Evolutionary conservation across 2,888 invertebrate genomes (phyloP).

Genomic region (Metopia argyrocephala): DNA sequence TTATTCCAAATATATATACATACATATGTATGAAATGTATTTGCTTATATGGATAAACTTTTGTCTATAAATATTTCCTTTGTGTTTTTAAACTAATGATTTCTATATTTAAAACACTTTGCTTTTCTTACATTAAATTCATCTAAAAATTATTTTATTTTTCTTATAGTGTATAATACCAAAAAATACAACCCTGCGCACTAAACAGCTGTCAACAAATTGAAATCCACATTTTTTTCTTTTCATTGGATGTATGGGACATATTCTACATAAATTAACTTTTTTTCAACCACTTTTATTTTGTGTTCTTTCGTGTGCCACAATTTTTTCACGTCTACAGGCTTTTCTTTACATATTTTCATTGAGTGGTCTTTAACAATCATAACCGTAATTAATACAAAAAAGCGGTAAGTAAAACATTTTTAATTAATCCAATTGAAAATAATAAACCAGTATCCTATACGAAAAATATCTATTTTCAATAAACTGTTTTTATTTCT

Average conservation of each 20-base stretch:
- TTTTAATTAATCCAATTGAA: conserved; percentile 36
- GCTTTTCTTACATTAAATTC: no score
- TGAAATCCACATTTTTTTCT: conserved; percentile 32
- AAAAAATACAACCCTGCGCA: conserved; percentile 38
- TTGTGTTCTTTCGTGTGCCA: conserved; percentile 52
- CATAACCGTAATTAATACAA: conserved; percentile 24
- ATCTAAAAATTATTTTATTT: neutral
- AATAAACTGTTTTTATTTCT: neutral
- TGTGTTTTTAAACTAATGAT: no score
- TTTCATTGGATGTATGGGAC: conserved; percentile 29
- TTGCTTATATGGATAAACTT: no score
- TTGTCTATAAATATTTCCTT: no score
- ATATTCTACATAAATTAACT: conserved; percentile 44
- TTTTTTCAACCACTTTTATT: conserved; percentile 54
- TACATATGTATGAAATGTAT: no score
- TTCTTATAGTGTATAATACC: neutral
- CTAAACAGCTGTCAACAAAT: conserved; percentile 19
- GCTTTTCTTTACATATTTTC: conserved; percentile 52
- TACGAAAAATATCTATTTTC: neutral
- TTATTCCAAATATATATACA: no score
- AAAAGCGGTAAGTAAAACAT: conserved; percentile 54
- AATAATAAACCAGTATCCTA: neutral
- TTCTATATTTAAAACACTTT: no score
- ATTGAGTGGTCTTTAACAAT: conserved; percentile 45
- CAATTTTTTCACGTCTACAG: conserved; percentile 47